Percentiles rank a stretch among this genome's conserved stretches.
Conservation (phyloP, 2,797 vertebrate species). For the Gila robusta region DNA sequence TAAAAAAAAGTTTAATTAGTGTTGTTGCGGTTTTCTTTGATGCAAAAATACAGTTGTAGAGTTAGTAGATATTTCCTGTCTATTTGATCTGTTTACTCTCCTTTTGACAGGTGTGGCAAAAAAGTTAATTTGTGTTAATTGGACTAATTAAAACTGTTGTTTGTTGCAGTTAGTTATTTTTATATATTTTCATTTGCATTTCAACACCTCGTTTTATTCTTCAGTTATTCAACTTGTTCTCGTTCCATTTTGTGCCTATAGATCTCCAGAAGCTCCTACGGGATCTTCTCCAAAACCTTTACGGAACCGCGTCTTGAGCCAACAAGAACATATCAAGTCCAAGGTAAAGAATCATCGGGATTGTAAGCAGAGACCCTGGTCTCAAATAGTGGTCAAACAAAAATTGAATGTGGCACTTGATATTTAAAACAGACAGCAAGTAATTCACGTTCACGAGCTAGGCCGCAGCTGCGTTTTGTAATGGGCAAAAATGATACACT, state of each 20-base stretch:
- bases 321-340: conserved; percentile 76
- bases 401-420: conserved; percentile 68
- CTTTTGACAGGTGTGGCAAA: neutral
- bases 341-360: conserved; percentile 81
- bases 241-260: conserved; percentile 62
- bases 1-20: too few relatives aligned
- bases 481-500: conserved; percentile 30
- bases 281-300: conserved; percentile 86
- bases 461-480: conserved; percentile 13
- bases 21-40: too few relatives aligned
- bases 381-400: conserved; percentile 68
- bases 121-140: neutral
- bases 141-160: neutral
- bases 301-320: conserved; percentile 80
- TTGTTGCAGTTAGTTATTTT: neutral
- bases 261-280: conserved; percentile 83
- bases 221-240: conserved; percentile 14
- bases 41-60: neutral
- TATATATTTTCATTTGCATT: neutral
- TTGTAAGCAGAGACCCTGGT: conserved; percentile 59
- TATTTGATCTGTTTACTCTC: neutral
- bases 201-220: neutral
- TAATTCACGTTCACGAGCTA: conserved; percentile 23
- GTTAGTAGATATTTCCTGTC: neutral
- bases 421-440: conserved; percentile 42